Conservation (phyloP, 1,140 invertebrate species). For the Neocloeon triangulifer region DNA sequence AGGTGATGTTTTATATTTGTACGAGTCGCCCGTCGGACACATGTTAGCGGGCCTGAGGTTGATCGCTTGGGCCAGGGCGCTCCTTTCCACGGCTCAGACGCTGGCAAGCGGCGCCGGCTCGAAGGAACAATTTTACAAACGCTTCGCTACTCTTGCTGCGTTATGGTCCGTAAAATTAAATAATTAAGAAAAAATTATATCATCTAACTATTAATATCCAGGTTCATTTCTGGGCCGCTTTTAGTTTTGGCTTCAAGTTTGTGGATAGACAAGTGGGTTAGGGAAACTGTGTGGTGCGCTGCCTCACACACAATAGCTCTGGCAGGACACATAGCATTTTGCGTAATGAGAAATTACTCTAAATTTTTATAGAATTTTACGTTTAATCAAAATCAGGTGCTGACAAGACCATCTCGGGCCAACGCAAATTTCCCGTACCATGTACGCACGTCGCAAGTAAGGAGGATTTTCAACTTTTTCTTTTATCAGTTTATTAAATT, state of each 20-base stretch:
- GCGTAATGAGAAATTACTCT: constrained; percentile 22
- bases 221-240: constrained; percentile 53
- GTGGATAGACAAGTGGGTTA: constrained; percentile 69
- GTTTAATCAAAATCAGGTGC: constrained; percentile 22
- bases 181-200: too few species aligned
- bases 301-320: constrained; percentile 53
- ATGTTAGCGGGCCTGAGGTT: constrained; percentile 52
- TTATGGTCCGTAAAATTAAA: constrained; percentile 53
- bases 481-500: constrained; percentile 18
- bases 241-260: constrained; percentile 61
- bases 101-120: too few species aligned
- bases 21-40: constrained; percentile 74
- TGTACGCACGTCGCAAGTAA: constrained; percentile 57
- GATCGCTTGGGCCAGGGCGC: constrained; percentile 53
- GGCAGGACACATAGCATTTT: constrained; percentile 56
- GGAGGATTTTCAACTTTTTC: constrained; percentile 28
- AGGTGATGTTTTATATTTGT: constrained; percentile 68
- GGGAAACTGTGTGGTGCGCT: constrained; percentile 67
- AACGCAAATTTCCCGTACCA: constrained; percentile 77
- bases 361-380: neutral
- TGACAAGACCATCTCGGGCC: constrained; percentile 55
- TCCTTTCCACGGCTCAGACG: too few species aligned
- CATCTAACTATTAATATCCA: too few species aligned
- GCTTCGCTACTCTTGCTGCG: constrained; percentile 55
- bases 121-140: constrained; percentile 40